Base-by-base conservation (phyloP, 2,888 invertebrate species). In the Calephelis perditalis region DNA sequence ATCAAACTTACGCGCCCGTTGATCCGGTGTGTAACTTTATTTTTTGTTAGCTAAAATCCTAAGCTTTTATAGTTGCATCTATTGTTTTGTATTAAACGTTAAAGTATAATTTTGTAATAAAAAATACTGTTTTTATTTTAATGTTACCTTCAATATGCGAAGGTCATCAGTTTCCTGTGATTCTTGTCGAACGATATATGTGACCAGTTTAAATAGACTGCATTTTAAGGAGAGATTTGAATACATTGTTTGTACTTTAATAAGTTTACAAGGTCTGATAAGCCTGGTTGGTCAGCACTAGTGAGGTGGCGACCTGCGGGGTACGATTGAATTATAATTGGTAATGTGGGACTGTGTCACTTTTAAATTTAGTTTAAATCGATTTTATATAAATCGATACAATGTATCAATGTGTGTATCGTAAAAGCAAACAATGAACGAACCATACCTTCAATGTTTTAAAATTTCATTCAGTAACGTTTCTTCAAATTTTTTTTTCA, bases 241-340 rank as follows among this genome's bases (percentile, higher is more conserved):
- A 52, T 35, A 35, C 11, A 11, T 67, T 65, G 60, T 67, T 69
- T 56, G 63, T 61, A 56, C 47, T 59, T 63, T 67, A 66, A 62
- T 67, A 60, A 68, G 68, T 67, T 67, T 63, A 70, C 71, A 63
- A 73, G 81, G 76, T 74, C 81, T 71, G 61, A 52, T 62, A 47
- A 65, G 57, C 62, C 66, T 79, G 81, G 85, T 72, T 67, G 71
- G 62, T 62, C 67, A 73, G 73, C 66, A 71, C 70, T 71, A 71
- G 65, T 71, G 79, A 82, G 80, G 81, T 79, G 78, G 71, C 75
- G 85, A 86, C 84, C 82, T 71, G 74, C 62, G 77, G 73, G 73
- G 75, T 77, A 76, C 79, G 84, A 81, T 85, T 86, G 77, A 75
- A 85, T 88, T 87, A 86, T 81, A 88, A 88, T 89, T 83, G 76